Evolutionary conservation across 2,888 invertebrate genomes (phyloP), one percentile per base, ranked within the genome.

Genomic region (Eilema depressum): DNA sequence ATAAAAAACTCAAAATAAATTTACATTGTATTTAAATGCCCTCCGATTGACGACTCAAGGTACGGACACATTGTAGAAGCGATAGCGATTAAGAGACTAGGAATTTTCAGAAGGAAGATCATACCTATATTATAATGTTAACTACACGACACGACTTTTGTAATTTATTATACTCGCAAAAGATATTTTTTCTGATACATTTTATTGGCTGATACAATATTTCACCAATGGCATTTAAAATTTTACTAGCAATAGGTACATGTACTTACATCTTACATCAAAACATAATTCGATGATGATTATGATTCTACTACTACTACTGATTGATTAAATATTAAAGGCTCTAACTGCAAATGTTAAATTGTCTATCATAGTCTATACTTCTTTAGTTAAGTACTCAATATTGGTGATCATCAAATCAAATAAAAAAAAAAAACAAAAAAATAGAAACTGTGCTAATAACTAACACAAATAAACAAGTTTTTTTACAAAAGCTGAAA

Each of bases 1-100:
- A 81, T 84, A 86, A 88, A 64, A 88, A 90, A 88, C 84, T 83
- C 79, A 82, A 89, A 89, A 89, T 87, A 85, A 86, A 88, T 88
- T 86, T 87, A 79, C 86, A 87, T 89, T 80, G 85, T 83, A 88
- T 88, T 87, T 85, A 86, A 89, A 86, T 85, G 75, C 83, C 84
- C 83, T 79, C 70, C 81, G 77, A 84, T 84, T 75, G 76, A 62
- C 67, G 69, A 75, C 60, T 73, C 63, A 63, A 0, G 71, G 33
- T 37, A 66, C 0, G 68, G 14, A 65, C 41, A 64, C n/a, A 41
- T 12, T 64, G 8, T 5, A 63, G 3, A n/a, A 8, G 73, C 68
- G 68, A 37, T 10, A 73, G 81, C 77, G 81, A 60, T 73, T 72
- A 30, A 11, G 41, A 47, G 20, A 20, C 20, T 20, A 47, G 7